Evolutionary conservation across 2,797 vertebrate genomes (phyloP), one percentile per base, ranked within the genome.

Genomic region (Nothura maculosa): DNA sequence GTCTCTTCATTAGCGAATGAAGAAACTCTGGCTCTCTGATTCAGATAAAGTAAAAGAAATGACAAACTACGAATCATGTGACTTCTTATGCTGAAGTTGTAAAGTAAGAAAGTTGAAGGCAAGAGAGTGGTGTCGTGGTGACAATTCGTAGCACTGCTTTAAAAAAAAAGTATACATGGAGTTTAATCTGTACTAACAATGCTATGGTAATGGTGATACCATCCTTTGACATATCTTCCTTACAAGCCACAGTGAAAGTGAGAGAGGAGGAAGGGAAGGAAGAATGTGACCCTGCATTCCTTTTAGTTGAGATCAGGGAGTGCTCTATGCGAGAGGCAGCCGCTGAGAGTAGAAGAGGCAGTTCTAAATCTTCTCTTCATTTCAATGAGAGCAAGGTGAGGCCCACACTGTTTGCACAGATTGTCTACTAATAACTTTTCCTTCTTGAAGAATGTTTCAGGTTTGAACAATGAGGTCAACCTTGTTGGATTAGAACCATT

Each of bases 401-500:
- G 25, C 6, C 30, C 24, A n/a, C 20, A 48, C 28, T 36, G 5
- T 78, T 93, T 79, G 27, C 34, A 55, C 24, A 87, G 80, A 58
- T 78, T 70, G 38, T 32, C 2, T 87, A 34, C 62, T 96, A 87
- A 92, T 68, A 93, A 81, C 85, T 95, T 96, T 88, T 96, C 27
- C 11, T 95, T 96, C 84, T 75, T 91, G 57, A 97, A 99, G 99
- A 99, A 99, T 87, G 97, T 99, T 93, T 98, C 99, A 85, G 98
- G 98, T 91, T 97, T 98, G 10, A 97, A 97, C 38, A 98, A 97
- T 34, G 97, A 98, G 69, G 98, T 97, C 68, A 97, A 98, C 73
- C 97, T 99, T 28, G 64, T 94, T 61, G 98, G 98, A 91, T 98
- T 99, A 94, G 98, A 98, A 96, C 99, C 99, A 60, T 98, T 99